Percentiles rank a stretch among this genome's conserved stretches.
Conservation (phyloP, 2,888 invertebrate genomes). For the Lomographa bimaculata region DNA sequence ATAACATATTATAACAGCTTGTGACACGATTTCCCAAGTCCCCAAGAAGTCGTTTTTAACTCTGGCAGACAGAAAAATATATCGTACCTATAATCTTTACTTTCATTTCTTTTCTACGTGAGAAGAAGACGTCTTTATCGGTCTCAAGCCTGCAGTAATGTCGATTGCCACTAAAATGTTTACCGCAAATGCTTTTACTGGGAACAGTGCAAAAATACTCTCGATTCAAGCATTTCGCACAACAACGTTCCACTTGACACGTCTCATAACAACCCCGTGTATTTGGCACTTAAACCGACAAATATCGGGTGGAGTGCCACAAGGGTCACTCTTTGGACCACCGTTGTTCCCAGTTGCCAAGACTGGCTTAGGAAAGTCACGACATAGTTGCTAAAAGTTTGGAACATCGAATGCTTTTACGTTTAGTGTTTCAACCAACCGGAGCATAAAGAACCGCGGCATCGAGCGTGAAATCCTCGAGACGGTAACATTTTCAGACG, state of each 20-base stretch:
- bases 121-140: conserved; percentile 9
- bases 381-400: conserved; percentile 78
- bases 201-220: conserved; percentile 9
- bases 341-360: conserved; percentile 60
- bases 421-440: conserved; percentile 54
- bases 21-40: conserved; percentile 6
- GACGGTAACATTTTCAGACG: conserved; percentile 22
- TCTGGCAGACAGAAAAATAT: background rate
- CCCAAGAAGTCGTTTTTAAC: background rate
- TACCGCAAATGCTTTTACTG: conserved; percentile 1
- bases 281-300: conserved; percentile 69
- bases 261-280: conserved; percentile 45
- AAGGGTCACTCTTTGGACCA: conserved; percentile 69
- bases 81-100: conserved; percentile 3
- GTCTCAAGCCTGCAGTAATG: conserved; percentile 8
- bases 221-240: conserved; percentile 9
- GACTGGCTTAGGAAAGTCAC: conserved; percentile 64
- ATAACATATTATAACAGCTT: conserved; percentile 18
- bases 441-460: conserved; percentile 41
- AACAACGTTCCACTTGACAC: conserved; percentile 33
- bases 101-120: conserved; percentile 11
- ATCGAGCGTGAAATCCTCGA: conserved; percentile 25
- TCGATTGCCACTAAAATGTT: conserved; percentile 10
- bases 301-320: conserved; percentile 57
- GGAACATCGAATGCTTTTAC: conserved; percentile 76